A percentile compares a stretch with the other conserved stretches of the same genome.
Evolutionary conservation across 2,797 vertebrate genomes (phyloP).

Genomic region (Oreochromis grahami): DNA sequence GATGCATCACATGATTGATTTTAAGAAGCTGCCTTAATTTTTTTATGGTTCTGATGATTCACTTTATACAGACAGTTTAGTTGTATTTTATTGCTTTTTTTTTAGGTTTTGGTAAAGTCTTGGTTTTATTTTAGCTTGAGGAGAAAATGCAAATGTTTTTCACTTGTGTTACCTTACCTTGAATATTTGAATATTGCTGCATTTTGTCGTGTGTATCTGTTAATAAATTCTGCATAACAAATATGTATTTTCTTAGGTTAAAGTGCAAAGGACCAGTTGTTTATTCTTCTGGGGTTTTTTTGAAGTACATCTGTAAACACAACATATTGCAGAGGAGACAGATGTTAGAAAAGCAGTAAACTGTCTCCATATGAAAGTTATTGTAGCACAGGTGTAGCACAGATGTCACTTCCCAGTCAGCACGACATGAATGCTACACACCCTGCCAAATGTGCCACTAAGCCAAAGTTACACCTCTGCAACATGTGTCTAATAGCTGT

Average conservation of each 20-base stretch:
- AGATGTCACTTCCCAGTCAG: neutral
- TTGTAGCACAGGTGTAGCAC: neutral
- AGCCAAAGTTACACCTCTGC: neutral
- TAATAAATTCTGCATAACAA: neutral
- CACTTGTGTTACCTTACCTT: neutral
- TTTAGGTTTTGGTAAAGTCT: accelerated
- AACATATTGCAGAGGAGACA: neutral
- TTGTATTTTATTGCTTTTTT: neutral
- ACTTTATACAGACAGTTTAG: neutral
- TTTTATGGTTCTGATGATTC: neutral
- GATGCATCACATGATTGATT: neutral
- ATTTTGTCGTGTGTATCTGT: neutral
- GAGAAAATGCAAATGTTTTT: neutral
- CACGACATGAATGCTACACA: neutral
- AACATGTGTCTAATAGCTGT: neutral
- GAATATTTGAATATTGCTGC: neutral
- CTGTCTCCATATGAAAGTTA: neutral
- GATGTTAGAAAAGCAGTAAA: neutral
- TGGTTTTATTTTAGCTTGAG: neutral
- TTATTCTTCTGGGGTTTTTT: neutral
- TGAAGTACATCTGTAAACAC: neutral
- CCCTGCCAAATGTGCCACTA: neutral
- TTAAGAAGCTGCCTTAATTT: neutral
- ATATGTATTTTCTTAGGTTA: neutral
- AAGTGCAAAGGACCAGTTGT: neutral